Percentiles rank a stretch among this genome's conserved stretches.
These are phyloP conservation scores for Pyrocephalus nanus DNA, from an alignment of 2,797 vertebrate genomes.

Conservation along the genomic window DNA sequence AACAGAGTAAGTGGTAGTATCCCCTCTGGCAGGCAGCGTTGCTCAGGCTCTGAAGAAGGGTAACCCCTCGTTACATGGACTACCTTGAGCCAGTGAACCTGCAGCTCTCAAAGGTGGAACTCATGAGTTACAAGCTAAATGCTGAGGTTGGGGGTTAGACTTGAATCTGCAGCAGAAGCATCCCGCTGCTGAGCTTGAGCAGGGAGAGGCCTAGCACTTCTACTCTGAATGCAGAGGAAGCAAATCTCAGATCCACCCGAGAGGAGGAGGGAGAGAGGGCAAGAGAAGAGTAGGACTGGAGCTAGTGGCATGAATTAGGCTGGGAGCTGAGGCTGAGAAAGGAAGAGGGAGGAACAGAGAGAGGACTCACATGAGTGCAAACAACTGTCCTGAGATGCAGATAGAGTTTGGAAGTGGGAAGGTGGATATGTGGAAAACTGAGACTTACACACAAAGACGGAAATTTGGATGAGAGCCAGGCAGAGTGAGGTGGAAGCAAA, in stretches of 20 bases:
- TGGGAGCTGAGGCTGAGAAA: not conserved
- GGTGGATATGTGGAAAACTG: not conserved
- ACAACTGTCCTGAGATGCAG: not conserved
- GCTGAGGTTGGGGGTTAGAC: not conserved
- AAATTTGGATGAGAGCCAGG: not conserved
- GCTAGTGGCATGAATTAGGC: not conserved
- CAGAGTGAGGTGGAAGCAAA: not conserved
- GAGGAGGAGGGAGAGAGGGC: not conserved
- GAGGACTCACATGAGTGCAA: fast-evolving
- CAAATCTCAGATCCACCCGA: not conserved
- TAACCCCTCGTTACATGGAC: fast-evolving
- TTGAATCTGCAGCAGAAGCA: not conserved
- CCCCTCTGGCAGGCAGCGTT: not conserved
- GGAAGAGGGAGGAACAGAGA: not conserved
- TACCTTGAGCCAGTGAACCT: not conserved
- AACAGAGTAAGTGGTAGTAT: not conserved
- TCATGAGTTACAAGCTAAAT: not conserved
- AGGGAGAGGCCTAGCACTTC: not conserved
- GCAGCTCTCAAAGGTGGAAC: not conserved
- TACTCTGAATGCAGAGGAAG: not conserved
- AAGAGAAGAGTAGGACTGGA: not conserved
- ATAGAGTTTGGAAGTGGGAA: not conserved
- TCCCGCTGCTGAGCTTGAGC: not conserved
- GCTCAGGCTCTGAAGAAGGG: not conserved
- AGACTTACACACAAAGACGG: not conserved